phyloP scores from a whole-genome alignment of 2,797 vertebrate species.

The Mastacembelus armatus region DNA sequence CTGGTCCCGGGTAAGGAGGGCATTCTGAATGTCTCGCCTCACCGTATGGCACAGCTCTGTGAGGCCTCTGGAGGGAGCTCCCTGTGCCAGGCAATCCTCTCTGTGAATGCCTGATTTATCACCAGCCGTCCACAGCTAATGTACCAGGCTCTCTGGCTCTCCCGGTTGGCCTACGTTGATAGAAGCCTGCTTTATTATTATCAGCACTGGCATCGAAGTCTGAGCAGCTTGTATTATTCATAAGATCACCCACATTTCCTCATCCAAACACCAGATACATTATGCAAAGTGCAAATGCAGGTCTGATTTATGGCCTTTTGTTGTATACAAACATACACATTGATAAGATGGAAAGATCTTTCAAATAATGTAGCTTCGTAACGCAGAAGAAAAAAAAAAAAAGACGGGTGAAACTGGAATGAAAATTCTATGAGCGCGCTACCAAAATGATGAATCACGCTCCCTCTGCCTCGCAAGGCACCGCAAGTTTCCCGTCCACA shows the following conservation, averaged over 20 bases:
- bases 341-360: conserved; percentile 71
- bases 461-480: conserved; percentile 29
- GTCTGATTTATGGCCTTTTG: conserved; percentile 88
- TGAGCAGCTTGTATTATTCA: conserved; percentile 93
- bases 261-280: conserved; percentile 88
- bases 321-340: conserved; percentile 85
- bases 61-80: conserved; percentile 85
- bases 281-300: conserved; percentile 91
- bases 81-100: conserved; percentile 83
- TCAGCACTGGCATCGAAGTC: conserved; percentile 87
- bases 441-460: conserved; percentile 70
- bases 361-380: conserved; percentile 45
- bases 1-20: conserved; percentile 69
- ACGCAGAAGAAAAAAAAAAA: conserved; percentile 13
- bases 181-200: conserved; percentile 89
- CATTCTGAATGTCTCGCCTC: conserved; percentile 65
- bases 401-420: conserved; percentile 47
- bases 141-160: conserved; percentile 88
- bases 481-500: conserved; percentile 41
- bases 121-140: conserved; percentile 89
- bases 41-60: conserved; percentile 86
- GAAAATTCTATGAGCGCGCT: conserved; percentile 39
- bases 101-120: conserved; percentile 89
- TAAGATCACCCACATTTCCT: conserved; percentile 89
- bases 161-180: conserved; percentile 82